Percentiles rank a stretch among this genome's conserved stretches.
Evolutionary conservation across 53 echinoderm and acorn worm species (phyloP).

Genomic region (Apostichopus leukothele): DNA sequence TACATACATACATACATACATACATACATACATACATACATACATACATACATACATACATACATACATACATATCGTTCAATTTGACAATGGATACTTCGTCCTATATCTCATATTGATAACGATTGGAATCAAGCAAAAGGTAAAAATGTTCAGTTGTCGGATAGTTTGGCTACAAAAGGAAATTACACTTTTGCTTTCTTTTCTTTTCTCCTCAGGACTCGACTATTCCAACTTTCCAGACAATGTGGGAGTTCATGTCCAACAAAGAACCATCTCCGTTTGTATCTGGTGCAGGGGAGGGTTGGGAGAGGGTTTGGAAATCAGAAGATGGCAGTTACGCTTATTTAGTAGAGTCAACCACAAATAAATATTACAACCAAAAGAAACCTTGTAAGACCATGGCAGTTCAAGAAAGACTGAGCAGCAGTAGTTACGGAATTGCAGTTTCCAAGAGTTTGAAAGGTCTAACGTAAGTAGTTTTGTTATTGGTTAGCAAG

Average conservation of each 20-base stretch:
- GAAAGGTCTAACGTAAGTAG: conserved; percentile 64
- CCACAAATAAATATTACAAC: conserved; percentile 73
- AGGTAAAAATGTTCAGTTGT: no score
- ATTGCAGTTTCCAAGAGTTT: conserved; percentile 76
- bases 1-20: no score
- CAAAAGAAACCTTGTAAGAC: conserved; percentile 70
- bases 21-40: no score
- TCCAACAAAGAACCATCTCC: conserved; percentile 70
- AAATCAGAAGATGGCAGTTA: conserved; percentile 74
- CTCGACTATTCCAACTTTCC: conserved; percentile 70
- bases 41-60: no score
- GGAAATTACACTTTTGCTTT: not conserved
- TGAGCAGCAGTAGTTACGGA: conserved; percentile 86
- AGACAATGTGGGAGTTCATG: conserved; percentile 89
- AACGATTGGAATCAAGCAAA: no score
- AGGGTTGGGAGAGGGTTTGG: conserved; percentile 74
- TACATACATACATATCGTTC: no score
- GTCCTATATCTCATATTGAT: no score
- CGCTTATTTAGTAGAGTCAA: conserved; percentile 82
- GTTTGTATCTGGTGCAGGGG: conserved; percentile 55
- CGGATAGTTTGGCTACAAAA: not conserved
- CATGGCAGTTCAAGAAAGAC: conserved; percentile 62
- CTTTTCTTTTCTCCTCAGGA: conserved; percentile 39
- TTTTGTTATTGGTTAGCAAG: no score
- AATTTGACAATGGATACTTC: no score